These are phyloP conservation scores for Latrodectus hesperus DNA, from an alignment of 2,888 invertebrate species.

Conservation along the genomic window DNA sequence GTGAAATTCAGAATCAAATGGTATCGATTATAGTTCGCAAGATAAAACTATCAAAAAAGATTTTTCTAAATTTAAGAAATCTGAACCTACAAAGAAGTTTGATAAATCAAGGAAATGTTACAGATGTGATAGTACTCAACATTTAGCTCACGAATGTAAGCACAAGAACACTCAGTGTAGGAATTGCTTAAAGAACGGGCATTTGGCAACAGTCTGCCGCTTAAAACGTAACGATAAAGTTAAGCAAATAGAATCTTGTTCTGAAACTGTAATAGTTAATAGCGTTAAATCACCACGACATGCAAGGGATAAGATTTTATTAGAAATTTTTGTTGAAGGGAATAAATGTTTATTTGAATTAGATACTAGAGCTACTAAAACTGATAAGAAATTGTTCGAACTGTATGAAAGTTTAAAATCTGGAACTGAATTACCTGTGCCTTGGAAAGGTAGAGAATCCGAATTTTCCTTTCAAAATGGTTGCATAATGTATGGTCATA, in stretches of 20 bases:
- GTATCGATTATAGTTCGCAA: no score
- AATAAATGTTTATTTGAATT: no score
- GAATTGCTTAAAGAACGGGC: conserved; percentile 54
- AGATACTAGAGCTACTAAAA: no score
- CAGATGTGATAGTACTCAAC: conserved; percentile 57
- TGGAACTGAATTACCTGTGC: no score
- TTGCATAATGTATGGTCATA: conserved; percentile 49
- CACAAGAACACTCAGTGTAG: conserved; percentile 54
- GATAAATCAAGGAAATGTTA: conserved; percentile 53
- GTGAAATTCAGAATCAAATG: conserved; percentile 56
- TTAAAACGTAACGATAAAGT: conserved; percentile 51
- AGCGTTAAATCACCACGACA: conserved; percentile 55
- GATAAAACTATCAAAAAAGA: no score
- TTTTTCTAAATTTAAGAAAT: no score
- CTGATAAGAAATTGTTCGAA: no score
- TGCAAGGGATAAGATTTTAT: conserved; percentile 52
- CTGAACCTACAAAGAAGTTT: conserved; percentile 56
- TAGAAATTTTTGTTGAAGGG: conserved; percentile 30
- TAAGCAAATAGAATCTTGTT: conserved; percentile 55
- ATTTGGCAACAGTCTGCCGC: conserved; percentile 55
- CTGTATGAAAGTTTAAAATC: no score
- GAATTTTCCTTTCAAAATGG: conserved; percentile 46
- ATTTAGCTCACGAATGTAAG: conserved; percentile 57
- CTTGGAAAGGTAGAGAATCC: conserved; percentile 50
- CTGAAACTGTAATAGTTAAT: conserved; percentile 53